Conservation (phyloP, 2,888 invertebrate genomes). For the Teinopalpus imperialis region DNA sequence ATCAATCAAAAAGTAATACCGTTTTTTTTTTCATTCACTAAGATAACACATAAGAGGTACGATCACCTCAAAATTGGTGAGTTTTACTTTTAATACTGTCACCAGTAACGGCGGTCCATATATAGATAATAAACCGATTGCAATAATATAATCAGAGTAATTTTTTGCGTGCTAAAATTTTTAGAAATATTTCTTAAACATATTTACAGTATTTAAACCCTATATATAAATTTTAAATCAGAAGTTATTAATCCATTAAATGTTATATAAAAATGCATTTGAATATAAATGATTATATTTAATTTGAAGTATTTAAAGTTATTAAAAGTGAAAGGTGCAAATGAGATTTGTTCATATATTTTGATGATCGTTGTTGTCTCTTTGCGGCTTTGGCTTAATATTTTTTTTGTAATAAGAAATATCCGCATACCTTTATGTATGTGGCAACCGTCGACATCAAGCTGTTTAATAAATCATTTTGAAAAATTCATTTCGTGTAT, state of each 20-base stretch:
- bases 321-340: conserved; percentile 2
- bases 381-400: conserved; percentile 14
- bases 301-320: not conserved
- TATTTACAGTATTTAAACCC: conserved; percentile 10
- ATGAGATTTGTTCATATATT: conserved; percentile 3
- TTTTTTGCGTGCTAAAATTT: conserved; percentile 2
- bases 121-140: conserved; percentile 15
- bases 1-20: conserved; percentile 1
- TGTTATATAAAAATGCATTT: conserved; percentile 2
- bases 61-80: conserved; percentile 8
- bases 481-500: not conserved
- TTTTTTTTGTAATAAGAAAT: conserved; percentile 7
- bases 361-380: not conserved
- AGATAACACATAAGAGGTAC: too few relatives aligned
- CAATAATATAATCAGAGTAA: conserved; percentile 1
- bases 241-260: conserved; percentile 6
- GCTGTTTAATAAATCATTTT: conserved; percentile 24
- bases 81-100: conserved; percentile 9
- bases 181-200: conserved; percentile 6
- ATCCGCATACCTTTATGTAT: conserved; percentile 5
- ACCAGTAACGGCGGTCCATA: conserved; percentile 19
- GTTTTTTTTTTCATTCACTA: too few relatives aligned
- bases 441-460: conserved; percentile 11
- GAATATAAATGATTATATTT: not conserved
- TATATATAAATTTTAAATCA: conserved; percentile 12